Conservation (phyloP, 2,113 vertebrate species). For the Anarrhichthys ocellatus region DNA sequence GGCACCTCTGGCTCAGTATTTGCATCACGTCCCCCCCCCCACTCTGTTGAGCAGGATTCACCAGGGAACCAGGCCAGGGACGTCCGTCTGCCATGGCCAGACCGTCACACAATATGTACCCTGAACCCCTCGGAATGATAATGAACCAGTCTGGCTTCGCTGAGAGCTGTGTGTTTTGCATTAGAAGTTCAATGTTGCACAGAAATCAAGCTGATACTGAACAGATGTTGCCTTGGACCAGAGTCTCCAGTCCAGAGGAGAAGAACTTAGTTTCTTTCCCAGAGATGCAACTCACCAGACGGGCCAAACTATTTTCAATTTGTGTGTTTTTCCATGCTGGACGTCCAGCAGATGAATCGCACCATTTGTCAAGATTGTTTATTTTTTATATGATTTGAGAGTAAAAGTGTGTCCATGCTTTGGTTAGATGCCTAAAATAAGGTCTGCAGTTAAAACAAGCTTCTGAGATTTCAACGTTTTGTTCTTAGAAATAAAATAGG, state of each 20-base stretch:
- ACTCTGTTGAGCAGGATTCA: slow-evolving; percentile 45
- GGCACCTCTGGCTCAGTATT: slow-evolving; percentile 58
- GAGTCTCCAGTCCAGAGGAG: slow-evolving; percentile 39
- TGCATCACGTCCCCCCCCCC: slow-evolving; percentile 38
- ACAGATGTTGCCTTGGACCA: slow-evolving; percentile 75
- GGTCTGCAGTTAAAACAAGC: background rate
- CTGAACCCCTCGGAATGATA: slow-evolving; percentile 63
- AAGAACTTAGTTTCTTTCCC: slow-evolving; percentile 37
- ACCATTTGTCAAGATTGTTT: too few species aligned
- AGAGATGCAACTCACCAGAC: slow-evolving; percentile 39
- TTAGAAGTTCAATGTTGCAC: slow-evolving; percentile 61
- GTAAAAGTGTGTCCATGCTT: too few species aligned
- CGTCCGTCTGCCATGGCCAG: slow-evolving; percentile 45
- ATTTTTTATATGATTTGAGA: too few species aligned
- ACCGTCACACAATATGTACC: slow-evolving; percentile 54
- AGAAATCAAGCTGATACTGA: slow-evolving; percentile 68
- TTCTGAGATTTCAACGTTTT: background rate
- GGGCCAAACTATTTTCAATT: slow-evolving; percentile 37
- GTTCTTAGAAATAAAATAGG: background rate
- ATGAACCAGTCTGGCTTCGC: slow-evolving; percentile 48
- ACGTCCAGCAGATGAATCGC: slow-evolving; percentile 20
- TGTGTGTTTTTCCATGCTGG: slow-evolving; percentile 39
- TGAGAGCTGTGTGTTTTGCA: slow-evolving; percentile 63
- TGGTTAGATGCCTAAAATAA: background rate
- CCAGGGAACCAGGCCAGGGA: slow-evolving; percentile 53